Percentiles rank a stretch among this genome's conserved stretches.
phyloP scores from a whole-genome alignment of 2,888 invertebrate species.

The Oscheius sp. region DNA sequence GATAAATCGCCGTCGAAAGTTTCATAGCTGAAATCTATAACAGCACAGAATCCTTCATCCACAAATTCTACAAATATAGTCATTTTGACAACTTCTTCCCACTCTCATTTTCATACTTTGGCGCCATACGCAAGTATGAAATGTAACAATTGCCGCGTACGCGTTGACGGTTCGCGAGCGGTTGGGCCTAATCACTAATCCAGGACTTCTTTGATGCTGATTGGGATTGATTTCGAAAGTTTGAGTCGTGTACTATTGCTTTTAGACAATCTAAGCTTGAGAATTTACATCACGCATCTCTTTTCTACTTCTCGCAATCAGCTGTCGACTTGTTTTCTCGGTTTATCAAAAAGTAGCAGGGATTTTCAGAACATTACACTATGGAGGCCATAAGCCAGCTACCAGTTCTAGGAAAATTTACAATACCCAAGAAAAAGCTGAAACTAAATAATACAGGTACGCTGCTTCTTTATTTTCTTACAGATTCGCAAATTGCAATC shows the following conservation, averaged over 20 bases:
- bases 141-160: not conserved
- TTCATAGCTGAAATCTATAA: too few relatives aligned
- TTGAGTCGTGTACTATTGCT: not conserved
- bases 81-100: too few relatives aligned
- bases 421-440: not conserved
- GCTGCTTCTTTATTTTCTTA: not conserved
- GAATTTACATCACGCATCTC: not conserved
- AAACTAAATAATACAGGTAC: not conserved
- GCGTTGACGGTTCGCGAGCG: not conserved
- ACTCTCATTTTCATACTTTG: too few relatives aligned
- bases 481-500: not conserved
- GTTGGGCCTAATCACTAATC: not conserved
- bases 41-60: too few relatives aligned
- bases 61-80: too few relatives aligned
- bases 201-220: not conserved
- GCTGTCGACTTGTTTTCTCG: not conserved
- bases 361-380: constrained; percentile 7
- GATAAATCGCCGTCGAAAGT: too few relatives aligned
- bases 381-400: not conserved
- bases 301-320: not conserved
- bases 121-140: not conserved
- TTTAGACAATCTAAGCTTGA: not conserved
- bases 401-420: not conserved
- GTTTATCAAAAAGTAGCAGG: not conserved
- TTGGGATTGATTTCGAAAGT: not conserved